Conservation (phyloP, 2,888 invertebrate species). For the Anthophora plumipes region DNA sequence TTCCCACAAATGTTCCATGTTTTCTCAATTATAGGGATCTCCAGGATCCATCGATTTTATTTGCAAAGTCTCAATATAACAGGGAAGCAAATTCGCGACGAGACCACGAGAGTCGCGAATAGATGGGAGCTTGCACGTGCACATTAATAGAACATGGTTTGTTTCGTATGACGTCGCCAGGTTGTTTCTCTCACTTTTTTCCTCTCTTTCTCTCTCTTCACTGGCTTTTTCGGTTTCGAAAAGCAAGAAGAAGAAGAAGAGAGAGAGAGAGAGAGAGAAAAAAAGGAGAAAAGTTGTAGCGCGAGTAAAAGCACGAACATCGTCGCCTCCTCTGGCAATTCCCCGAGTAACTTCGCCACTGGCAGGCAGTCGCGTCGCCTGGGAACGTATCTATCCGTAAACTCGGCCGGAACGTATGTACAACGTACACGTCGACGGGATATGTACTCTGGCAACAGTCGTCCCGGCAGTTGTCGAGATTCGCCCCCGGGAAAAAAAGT, state of each 20-base stretch:
- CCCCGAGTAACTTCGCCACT: conserved; percentile 73
- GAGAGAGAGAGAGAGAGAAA: no score
- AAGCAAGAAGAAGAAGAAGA: neutral
- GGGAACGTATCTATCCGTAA: conserved; percentile 79
- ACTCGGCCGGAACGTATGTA: conserved; percentile 69
- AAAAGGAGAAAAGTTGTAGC: conserved; percentile 70
- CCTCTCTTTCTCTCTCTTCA: conserved; percentile 1
- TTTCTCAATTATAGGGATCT: no score
- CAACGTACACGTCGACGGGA: conserved; percentile 52
- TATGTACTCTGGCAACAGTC: conserved; percentile 65
- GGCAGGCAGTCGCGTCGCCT: conserved; percentile 61
- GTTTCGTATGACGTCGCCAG: conserved; percentile 57
- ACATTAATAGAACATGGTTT: conserved; percentile 77
- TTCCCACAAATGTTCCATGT: neutral
- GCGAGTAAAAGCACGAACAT: conserved; percentile 73
- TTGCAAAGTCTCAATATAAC: no score
- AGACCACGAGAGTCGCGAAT: conserved; percentile 17
- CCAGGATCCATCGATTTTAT: neutral
- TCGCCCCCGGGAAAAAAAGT: conserved; percentile 37
- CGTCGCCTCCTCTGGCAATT: conserved; percentile 69
- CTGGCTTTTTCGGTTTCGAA: conserved; percentile 62
- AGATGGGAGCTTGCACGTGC: conserved; percentile 72
- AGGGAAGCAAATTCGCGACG: conserved; percentile 16
- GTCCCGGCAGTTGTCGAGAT: conserved; percentile 60
- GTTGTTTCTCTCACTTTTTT: conserved; percentile 1